phyloP scores from a whole-genome alignment of 2,113 vertebrate species.

The Hippoglossus stenolepis region DNA sequence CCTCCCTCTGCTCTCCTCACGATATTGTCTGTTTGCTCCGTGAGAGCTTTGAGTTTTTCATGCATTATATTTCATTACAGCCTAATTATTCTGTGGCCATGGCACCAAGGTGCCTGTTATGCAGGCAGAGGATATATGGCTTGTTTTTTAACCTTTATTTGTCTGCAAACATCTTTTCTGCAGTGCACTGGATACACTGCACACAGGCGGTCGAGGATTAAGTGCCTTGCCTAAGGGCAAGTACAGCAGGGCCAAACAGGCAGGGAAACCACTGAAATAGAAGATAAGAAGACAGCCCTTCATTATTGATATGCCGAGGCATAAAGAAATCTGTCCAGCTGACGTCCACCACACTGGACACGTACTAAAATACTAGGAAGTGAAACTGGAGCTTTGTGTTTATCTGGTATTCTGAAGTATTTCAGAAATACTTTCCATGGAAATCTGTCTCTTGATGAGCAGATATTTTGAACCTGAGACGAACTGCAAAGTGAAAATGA shows the following conservation, averaged over 20 bases:
- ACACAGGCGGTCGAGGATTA: constrained; percentile 25
- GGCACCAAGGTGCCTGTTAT: constrained; percentile 2
- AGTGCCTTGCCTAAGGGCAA: constrained; percentile 21
- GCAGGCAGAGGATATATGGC: constrained; percentile 7
- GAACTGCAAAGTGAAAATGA: too few species aligned
- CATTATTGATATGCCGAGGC: neutral
- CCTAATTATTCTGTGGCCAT: constrained; percentile 29
- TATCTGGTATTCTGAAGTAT: neutral
- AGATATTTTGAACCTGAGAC: too few species aligned
- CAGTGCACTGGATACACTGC: constrained; percentile 21
- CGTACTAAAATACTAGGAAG: neutral
- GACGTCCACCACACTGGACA: constrained; percentile 26
- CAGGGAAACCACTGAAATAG: neutral
- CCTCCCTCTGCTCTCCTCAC: neutral
- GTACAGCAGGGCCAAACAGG: neutral
- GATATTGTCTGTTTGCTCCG: neutral
- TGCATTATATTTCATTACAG: constrained; percentile 31
- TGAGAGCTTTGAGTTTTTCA: constrained; percentile 6
- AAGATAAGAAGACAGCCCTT: constrained; percentile 9
- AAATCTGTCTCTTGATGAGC: constrained; percentile 4
- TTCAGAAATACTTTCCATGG: constrained; percentile 12
- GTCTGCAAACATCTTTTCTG: constrained; percentile 21
- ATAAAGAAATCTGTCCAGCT: neutral
- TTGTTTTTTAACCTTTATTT: constrained; percentile 24
- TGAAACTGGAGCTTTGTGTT: constrained; percentile 22